Base-by-base conservation (phyloP, 2,797 vertebrate species). In the Sebastes kiyomatsui region DNA sequence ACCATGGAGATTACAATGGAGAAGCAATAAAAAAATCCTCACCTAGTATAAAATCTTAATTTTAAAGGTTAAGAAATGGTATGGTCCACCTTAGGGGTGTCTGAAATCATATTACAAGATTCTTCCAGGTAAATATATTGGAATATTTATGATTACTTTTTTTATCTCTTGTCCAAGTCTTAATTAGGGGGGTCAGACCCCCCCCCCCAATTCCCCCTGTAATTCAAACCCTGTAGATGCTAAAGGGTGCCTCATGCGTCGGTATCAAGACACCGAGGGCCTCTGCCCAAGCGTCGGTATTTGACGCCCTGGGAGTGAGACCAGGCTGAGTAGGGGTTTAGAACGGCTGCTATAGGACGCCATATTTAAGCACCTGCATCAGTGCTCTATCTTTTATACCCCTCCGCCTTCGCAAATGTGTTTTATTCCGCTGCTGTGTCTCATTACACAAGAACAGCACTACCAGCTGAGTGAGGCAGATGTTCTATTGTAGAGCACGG, bases 381-480 rank as follows among this genome's bases (percentile, higher is more conserved):
- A 8, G 28, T 49, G 80, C 81, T 69, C 64, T 32, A 33, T 75
- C 64, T 82, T 80, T 84, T 73, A 83, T 54, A 73, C 60, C 59
- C 73, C 46, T 28, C 56, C 2, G 42, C 67, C 82, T 88, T 87
- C 82, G 86, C 86, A 87, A 90, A 90, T 84, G 65, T 81, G 81
- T 84, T 92, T 90, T 90, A 90, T 90, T 85, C 85, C 79, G 82
- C 81, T 79, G 79, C 84, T 86, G 85, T 88, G 90, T 90, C 89
- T 93, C 91, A 92, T 93, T 93, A 93, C 90, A 92, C 81, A 77
- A 84, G 77, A 92, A 88, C 90, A 92, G 85, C 87, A 83, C 83
- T 72, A 90, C 81, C 90, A 92, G 92, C 92, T 91, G 91, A 93
- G 88, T 62, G 83, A 90, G 92, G 90, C 93, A 94, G 93, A 94